Evolutionary conservation across 2,888 invertebrate genomes (phyloP).

Genomic region (Agrotis clavis): DNA sequence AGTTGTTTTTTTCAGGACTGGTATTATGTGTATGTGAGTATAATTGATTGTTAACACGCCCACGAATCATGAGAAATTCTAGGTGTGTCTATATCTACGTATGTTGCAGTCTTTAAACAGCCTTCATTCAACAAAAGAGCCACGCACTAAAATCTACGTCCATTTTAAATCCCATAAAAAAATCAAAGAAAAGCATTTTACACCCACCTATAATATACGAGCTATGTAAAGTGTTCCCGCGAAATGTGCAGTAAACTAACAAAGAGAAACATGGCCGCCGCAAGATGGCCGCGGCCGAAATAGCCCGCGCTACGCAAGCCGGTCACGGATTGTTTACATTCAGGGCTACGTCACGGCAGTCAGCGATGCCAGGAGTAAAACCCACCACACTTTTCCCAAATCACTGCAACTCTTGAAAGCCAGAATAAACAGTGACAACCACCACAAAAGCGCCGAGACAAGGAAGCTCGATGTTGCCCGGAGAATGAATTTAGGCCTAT

Average conservation of each 20-base stretch:
- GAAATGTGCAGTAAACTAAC: slow-evolving; percentile 52
- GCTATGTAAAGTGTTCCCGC: slow-evolving; percentile 33
- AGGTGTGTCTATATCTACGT: neutral
- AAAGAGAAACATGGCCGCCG: slow-evolving; percentile 49
- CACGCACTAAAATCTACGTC: neutral
- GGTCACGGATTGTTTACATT: slow-evolving; percentile 77
- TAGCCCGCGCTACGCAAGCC: slow-evolving; percentile 57
- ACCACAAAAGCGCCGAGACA: too few species aligned
- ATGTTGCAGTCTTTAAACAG: neutral
- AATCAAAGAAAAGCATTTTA: slow-evolving; percentile 28
- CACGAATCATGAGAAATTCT: too few species aligned
- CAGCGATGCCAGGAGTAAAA: slow-evolving; percentile 35
- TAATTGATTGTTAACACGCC: too few species aligned
- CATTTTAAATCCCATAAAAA: slow-evolving; percentile 14
- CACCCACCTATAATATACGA: neutral
- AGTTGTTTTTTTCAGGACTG: too few species aligned
- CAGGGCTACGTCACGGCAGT: slow-evolving; percentile 47
- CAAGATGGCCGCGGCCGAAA: slow-evolving; percentile 71
- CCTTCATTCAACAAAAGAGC: neutral
- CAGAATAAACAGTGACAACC: too few species aligned
- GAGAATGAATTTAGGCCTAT: too few species aligned
- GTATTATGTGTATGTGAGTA: too few species aligned
- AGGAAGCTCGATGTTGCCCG: too few species aligned
- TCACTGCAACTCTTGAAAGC: too few species aligned
- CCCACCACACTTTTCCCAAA: too few species aligned